phyloP scores from a whole-genome alignment of 2,888 invertebrate genomes.

The Malthinus flaveolus region DNA sequence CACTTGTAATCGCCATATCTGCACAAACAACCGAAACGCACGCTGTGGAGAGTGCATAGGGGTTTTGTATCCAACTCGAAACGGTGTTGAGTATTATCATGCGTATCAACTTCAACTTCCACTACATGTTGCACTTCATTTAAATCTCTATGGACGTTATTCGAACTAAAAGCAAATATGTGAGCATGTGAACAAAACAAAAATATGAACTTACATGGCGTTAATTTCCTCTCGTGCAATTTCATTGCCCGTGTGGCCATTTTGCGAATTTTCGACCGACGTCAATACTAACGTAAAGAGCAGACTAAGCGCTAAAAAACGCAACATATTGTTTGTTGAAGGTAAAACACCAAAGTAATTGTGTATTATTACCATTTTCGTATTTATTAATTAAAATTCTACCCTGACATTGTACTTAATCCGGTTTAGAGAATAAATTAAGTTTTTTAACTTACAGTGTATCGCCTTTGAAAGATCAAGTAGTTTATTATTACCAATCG shows the following conservation, averaged over 20 bases:
- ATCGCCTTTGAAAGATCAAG: no score
- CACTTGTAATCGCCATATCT: constrained; percentile 12
- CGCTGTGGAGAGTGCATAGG: constrained; percentile 13
- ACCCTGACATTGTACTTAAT: constrained; percentile 17
- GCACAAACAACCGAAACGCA: constrained; percentile 16
- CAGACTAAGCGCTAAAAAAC: neutral
- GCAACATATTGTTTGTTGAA: constrained; percentile 9
- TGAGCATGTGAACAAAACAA: no score
- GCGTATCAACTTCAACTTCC: neutral
- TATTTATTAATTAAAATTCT: neutral
- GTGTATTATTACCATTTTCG: no score
- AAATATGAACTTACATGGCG: no score
- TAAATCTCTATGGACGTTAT: no score
- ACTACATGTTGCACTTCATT: no score
- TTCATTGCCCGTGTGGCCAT: no score
- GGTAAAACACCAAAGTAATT: neutral
- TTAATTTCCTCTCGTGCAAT: no score
- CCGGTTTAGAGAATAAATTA: constrained; percentile 24
- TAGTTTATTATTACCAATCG: no score
- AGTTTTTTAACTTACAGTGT: neutral
- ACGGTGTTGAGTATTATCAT: no score
- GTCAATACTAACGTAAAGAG: neutral
- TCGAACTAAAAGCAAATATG: no score
- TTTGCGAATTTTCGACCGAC: no score
- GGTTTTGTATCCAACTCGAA: neutral